These are phyloP conservation scores for Rhamphomyia laevipes DNA, from an alignment of 2,888 invertebrate species.

Conservation along the genomic window DNA sequence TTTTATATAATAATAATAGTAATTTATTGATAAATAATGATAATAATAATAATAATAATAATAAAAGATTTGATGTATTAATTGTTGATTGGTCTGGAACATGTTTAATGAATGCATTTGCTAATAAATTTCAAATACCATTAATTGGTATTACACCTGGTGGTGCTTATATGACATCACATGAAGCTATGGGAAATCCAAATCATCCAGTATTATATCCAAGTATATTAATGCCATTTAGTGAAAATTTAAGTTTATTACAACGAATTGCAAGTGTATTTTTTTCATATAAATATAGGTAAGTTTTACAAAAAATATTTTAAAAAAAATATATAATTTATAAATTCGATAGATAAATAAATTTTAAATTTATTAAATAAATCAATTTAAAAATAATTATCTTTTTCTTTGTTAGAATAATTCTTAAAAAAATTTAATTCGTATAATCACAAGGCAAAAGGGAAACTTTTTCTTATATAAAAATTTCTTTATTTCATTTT, in stretches of 20 bases:
- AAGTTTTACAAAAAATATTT: constrained; percentile 6
- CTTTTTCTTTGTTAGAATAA: no score
- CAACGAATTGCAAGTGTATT: constrained; percentile 23
- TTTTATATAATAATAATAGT: constrained; percentile 19
- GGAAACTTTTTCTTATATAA: no score
- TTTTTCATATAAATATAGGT: constrained; percentile 20
- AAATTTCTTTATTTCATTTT: no score
- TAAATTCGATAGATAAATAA: no score
- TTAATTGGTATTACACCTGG: constrained; percentile 43
- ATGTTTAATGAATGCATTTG: constrained; percentile 41
- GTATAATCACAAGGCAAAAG: no score
- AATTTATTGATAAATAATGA: background rate
- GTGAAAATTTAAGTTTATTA: constrained; percentile 36
- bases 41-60: constrained; percentile 3
- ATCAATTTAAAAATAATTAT: no score
- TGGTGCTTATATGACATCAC: constrained; percentile 39
- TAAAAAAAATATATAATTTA: no score
- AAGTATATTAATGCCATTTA: constrained; percentile 39
- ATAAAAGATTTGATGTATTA: constrained; percentile 44
- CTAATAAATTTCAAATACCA: constrained; percentile 43
- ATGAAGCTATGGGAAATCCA: constrained; percentile 43
- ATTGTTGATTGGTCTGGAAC: constrained; percentile 43
- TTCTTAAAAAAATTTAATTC: no score
- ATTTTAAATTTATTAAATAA: no score
- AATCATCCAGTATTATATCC: constrained; percentile 42